Base-by-base conservation (phyloP, 53 echinoderm and acorn worm species). In the Apostichopus leukothele region DNA sequence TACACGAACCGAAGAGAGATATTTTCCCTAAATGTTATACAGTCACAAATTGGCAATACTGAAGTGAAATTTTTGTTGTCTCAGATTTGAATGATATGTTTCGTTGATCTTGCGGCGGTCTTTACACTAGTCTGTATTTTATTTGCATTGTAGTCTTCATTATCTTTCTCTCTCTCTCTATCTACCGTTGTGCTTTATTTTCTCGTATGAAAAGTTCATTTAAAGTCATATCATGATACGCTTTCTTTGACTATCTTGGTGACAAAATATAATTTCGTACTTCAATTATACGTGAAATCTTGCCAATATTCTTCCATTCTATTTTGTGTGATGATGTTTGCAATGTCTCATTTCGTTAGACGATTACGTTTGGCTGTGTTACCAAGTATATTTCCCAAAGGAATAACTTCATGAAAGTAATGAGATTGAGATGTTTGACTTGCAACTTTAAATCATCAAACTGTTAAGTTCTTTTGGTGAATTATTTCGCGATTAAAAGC, bases 371-470 rank as follows among this genome's bases (percentile, higher is more conserved):
- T 81, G 52, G 55, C 16, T 81, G 20, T 81, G 81, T 55, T 51
- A 81, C 55, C 60, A 51, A 54, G 9, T 22, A 81, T 81, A 81
- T 81, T 81, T 81, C 81, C 81, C 81, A 59, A 19, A 81, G 81
- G 81, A 59, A 20, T 12, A 59, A 21, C 19, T 81, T 8, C 81
- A 11, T 18, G 53, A 22, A 81, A 21, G 59, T 54, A 81, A 81
- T 55, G 59, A 52, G 81, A 81, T 81, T 55, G 59, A 20, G 59
- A n/a, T 81, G 54, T 55, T 54, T 55, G 20, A 59, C 59, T 81
- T 81, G 25, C 8, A 71, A 71, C 16, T 71, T 71, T 71, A 71
- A 71, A 71, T 71, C 71, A 71, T 71, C 71, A 71, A 16, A 71
- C 71, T 71, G n/a, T 13, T 71, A 71, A 71, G 6, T 1, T 19